A percentile compares a stretch with the other conserved stretches of the same genome.
phyloP scores from a whole-genome alignment of 2,113 vertebrate species.

The Microtus ochrogaster region DNA sequence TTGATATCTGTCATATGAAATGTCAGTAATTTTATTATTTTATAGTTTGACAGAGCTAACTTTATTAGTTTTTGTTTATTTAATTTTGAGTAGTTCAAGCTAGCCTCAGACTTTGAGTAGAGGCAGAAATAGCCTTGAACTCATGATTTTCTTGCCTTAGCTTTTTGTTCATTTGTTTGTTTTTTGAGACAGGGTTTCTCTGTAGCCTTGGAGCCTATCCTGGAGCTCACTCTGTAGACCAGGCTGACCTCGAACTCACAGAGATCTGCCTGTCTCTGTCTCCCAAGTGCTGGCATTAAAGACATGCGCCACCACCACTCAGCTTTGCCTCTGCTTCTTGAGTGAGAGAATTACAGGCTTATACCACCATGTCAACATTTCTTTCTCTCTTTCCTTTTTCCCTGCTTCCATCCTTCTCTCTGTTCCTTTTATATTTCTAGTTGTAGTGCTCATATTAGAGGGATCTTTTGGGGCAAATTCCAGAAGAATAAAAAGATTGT shows the following conservation, averaged over 20 bases:
- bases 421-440: neutral
- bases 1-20: neutral
- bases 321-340: neutral
- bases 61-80: neutral
- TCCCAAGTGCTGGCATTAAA: too few species aligned
- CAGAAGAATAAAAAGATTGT: neutral
- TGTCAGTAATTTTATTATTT: neutral
- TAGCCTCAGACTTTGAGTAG: neutral
- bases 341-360: neutral
- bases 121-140: neutral
- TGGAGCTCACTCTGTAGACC: too few species aligned
- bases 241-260: too few species aligned
- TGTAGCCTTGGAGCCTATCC: too few species aligned
- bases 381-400: neutral
- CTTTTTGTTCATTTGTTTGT: too few species aligned
- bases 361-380: neutral
- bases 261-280: too few species aligned
- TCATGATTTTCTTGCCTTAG: neutral
- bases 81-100: neutral
- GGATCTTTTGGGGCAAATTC: neutral
- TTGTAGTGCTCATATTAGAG: neutral
- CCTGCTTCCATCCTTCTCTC: neutral
- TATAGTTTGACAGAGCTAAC: constrained; percentile 2
- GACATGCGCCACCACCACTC: too few species aligned
- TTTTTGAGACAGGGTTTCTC: too few species aligned